These are phyloP conservation scores for Semicossyphus pulcher DNA, from an alignment of 2,113 vertebrate species.

Conservation along the genomic window DNA sequence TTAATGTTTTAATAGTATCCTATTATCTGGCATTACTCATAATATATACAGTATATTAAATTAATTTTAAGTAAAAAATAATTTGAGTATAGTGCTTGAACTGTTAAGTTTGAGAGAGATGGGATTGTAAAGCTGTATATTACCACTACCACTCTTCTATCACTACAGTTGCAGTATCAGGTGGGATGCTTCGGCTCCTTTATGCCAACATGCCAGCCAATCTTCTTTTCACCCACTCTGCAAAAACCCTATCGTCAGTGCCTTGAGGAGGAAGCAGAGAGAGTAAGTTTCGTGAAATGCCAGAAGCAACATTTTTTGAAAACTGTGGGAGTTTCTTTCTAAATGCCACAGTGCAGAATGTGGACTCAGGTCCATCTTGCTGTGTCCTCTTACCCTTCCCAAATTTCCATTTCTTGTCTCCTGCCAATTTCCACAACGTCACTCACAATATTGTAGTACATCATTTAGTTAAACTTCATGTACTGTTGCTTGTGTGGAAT, in stretches of 20 bases:
- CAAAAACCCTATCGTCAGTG: constrained; percentile 41
- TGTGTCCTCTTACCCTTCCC: background rate
- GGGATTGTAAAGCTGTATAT: background rate
- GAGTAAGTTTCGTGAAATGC: constrained; percentile 8
- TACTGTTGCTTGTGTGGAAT: background rate
- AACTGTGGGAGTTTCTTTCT: constrained; percentile 6
- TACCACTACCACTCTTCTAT: constrained; percentile 16
- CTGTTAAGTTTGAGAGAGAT: background rate
- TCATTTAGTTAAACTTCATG: background rate
- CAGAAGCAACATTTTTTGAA: constrained; percentile 15
- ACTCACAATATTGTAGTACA: background rate
- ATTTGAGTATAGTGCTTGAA: too few species aligned
- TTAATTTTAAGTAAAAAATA: too few species aligned
- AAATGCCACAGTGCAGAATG: constrained; percentile 22
- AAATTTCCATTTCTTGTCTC: background rate
- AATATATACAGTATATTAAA: too few species aligned
- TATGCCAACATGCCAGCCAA: constrained; percentile 8
- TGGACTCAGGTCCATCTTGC: too few species aligned
- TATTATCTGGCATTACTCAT: too few species aligned
- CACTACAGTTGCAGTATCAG: constrained; percentile 17
- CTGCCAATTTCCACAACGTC: background rate
- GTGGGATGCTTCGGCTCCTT: constrained; percentile 36
- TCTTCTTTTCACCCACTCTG: constrained; percentile 26
- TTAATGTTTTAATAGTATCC: too few species aligned
- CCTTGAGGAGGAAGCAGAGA: constrained; percentile 32